phyloP scores from a whole-genome alignment of 2,113 vertebrate genomes.

The Alethe castanea region DNA sequence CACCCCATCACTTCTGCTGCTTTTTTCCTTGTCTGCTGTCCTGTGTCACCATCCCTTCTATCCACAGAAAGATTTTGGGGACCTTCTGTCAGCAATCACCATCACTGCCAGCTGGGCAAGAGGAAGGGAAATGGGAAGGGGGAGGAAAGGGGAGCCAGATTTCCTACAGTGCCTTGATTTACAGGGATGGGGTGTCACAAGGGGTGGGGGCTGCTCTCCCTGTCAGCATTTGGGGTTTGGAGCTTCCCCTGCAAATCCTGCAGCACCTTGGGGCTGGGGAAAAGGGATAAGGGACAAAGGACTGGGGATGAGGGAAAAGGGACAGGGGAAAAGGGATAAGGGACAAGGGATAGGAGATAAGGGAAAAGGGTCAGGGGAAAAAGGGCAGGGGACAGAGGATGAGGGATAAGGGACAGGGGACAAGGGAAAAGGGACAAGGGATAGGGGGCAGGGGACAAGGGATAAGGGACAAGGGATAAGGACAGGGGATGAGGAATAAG shows the following conservation, averaged over 20 bases:
- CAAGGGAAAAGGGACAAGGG: too few relatives aligned
- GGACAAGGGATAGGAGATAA: not conserved
- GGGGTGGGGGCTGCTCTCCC: not conserved
- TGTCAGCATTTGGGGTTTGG: not conserved
- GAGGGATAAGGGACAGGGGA: not conserved
- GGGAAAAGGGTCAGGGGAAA: not conserved
- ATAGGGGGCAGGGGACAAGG: too few relatives aligned
- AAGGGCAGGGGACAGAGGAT: not conserved
- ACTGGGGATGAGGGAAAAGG: too few relatives aligned
- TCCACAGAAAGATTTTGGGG: not conserved
- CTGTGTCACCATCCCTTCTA: not conserved
- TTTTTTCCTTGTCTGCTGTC: not conserved
- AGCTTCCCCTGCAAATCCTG: not conserved
- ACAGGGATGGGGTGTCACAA: accelerated
- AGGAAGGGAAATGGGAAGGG: accelerated
- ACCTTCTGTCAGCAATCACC: not conserved
- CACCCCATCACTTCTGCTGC: not conserved
- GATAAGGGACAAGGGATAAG: too few relatives aligned
- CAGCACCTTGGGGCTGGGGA: not conserved
- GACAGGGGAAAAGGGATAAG: too few relatives aligned
- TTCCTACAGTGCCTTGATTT: not conserved
- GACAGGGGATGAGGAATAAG: too few relatives aligned
- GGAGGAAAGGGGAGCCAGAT: too few relatives aligned
- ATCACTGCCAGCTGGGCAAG: not conserved
- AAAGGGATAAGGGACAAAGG: too few relatives aligned